Evolutionary conservation across 2,113 vertebrate species (phyloP), one percentile per base, ranked within the genome.

Genomic region (Electrona antarctica): DNA sequence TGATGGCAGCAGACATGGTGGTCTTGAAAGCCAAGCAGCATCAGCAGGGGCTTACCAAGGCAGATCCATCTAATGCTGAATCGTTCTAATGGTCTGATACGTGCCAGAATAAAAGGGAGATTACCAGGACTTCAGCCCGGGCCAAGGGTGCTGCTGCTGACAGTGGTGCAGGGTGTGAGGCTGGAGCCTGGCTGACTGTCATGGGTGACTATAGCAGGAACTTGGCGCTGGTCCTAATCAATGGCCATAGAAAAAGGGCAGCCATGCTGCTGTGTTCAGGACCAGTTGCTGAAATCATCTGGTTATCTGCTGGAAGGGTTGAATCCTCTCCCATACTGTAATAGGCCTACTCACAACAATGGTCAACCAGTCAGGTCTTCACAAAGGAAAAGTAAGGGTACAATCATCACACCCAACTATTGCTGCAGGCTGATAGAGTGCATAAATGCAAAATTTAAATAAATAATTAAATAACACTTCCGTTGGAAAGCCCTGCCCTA

Each of bases 61-160:
- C 8, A 73, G 76, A 88, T 73, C 77, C 74, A 66, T 56, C 64
- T 68, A 78, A 85, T 84, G 65, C 79, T 73, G 63, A 80, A 72
- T 87, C 70, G 33, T 46, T 82, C 15, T 48, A 66, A 82, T 79
- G 60, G 67, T 71, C 61, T 33, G 29, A 67, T 62, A 52, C 10
- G 70, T 64, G 8, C 59, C 46, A 69, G 48, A 52, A 49, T 61
- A 7, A 10, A n/a, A 0, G n/a, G 11, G 67, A 62, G 78, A 74
- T 87, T 81, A 79, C 50, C 15, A 52, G 47, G 63, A 71, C 59
- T 54, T 62, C 49, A 50, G 29, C 12, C 73, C 60, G 41, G n/a
- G 62, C 33, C 48, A 6, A 0, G 9, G 33, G 14, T 33, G 65
- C 79, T 78, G 8, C 68, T 60, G 52, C 33, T 21, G 21, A 21